Evolutionary conservation across 2,113 vertebrate genomes (phyloP).

Genomic region (Cyprinodon brontotheroides): DNA sequence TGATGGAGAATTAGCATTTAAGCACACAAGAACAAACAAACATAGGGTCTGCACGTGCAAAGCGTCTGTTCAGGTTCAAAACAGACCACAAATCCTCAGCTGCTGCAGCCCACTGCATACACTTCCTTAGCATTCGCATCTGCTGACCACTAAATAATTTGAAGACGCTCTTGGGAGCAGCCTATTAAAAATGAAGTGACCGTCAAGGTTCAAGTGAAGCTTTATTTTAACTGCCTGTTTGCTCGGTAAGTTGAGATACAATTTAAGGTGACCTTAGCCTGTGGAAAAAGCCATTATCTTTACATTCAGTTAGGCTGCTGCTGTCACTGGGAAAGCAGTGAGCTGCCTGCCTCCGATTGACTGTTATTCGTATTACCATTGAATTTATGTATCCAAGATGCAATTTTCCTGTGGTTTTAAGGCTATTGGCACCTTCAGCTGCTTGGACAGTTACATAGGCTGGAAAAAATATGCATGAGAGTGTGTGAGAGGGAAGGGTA

Average conservation of each 20-base stretch:
- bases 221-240: constrained; percentile 62
- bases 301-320: constrained; percentile 57
- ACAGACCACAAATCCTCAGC: constrained; percentile 21
- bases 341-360: constrained; percentile 51
- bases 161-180: constrained; percentile 56
- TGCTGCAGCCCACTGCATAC: constrained; percentile 44
- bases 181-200: constrained; percentile 63
- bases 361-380: constrained; percentile 72
- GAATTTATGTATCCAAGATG: constrained; percentile 74
- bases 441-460: constrained; percentile 56
- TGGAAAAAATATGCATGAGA: constrained; percentile 63
- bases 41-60: constrained; percentile 23
- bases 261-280: constrained; percentile 56
- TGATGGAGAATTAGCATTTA: constrained; percentile 2
- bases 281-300: constrained; percentile 68
- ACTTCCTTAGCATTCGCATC: constrained; percentile 60
- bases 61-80: constrained; percentile 50
- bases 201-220: constrained; percentile 63
- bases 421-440: constrained; percentile 68
- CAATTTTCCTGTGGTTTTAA: constrained; percentile 75
- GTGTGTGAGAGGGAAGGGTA: constrained; percentile 37
- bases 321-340: constrained; percentile 49
- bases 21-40: constrained; percentile 32
- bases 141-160: constrained; percentile 56
- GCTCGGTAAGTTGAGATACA: constrained; percentile 68